Conservation (phyloP, 2,797 vertebrate genomes). For the Mus caroli region DNA sequence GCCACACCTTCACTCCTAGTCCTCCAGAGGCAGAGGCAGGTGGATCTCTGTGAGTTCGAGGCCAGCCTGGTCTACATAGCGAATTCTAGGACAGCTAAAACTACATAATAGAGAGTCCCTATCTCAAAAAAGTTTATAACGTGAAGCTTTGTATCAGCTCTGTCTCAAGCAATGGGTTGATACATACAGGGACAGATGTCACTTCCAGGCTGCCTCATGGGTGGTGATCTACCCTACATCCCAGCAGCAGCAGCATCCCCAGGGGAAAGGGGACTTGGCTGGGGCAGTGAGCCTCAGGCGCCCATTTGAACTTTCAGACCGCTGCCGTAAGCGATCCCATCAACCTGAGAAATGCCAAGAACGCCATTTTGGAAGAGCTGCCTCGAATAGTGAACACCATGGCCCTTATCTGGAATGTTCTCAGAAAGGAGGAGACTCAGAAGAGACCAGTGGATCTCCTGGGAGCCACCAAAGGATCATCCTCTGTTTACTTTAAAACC, state of each 20-base stretch:
- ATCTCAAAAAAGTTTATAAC: not conserved
- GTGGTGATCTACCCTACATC: not conserved
- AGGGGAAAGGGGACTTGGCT: fast-evolving
- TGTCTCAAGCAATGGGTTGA: not conserved
- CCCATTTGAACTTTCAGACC: slow-evolving; percentile 80
- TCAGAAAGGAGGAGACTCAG: slow-evolving; percentile 93
- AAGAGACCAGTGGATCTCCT: slow-evolving; percentile 91
- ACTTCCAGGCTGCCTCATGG: fast-evolving
- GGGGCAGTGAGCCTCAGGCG: fast-evolving
- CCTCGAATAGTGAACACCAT: slow-evolving; percentile 94
- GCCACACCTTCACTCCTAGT: not conserved
- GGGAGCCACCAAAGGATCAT: slow-evolving; percentile 90
- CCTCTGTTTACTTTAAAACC: slow-evolving; percentile 96
- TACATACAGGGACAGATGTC: not conserved
- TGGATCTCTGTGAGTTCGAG: not conserved
- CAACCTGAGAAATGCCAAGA: slow-evolving; percentile 95
- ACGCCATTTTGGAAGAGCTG: slow-evolving; percentile 95
- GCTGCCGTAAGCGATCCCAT: slow-evolving; percentile 88
- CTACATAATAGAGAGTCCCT: not conserved
- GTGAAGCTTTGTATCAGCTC: not conserved
- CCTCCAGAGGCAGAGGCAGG: not conserved
- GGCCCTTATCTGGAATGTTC: slow-evolving; percentile 94
- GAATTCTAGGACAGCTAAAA: not conserved
- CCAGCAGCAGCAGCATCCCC: fast-evolving
- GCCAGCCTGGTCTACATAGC: not conserved